Evolutionary conservation across 2,113 vertebrate genomes (phyloP).

Genomic region (Muntiacus reevesi): DNA sequence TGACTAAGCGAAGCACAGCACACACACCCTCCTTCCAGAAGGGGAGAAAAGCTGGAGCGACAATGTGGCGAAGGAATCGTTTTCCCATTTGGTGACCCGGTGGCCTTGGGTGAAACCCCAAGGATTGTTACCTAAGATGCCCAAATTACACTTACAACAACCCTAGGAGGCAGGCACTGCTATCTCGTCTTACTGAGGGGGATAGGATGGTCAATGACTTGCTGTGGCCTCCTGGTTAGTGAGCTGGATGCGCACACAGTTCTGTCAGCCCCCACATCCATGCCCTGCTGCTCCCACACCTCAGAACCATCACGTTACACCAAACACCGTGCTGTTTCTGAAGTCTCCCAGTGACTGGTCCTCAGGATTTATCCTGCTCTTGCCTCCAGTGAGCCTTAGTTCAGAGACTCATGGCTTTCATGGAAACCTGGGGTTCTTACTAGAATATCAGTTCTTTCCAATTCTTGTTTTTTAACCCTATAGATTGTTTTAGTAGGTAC

Average conservation of each 20-base stretch:
- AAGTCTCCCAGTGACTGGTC: neutral
- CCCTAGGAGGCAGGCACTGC: neutral
- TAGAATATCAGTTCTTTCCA: neutral
- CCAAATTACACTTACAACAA: neutral
- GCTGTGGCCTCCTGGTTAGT: neutral
- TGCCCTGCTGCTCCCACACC: neutral
- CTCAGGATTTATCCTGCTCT: neutral
- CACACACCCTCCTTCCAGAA: neutral
- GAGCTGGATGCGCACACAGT: neutral
- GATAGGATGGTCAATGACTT: neutral
- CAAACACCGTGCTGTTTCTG: neutral
- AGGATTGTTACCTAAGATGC: neutral
- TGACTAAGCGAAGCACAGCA: neutral
- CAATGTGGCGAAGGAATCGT: neutral
- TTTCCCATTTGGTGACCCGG: neutral
- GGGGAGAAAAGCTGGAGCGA: neutral
- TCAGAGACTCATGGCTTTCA: neutral
- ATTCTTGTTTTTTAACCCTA: neutral
- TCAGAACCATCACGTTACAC: neutral
- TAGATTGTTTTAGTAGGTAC: neutral
- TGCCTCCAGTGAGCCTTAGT: neutral
- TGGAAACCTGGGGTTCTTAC: neutral
- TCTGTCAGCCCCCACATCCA: neutral
- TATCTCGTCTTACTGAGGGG: neutral
- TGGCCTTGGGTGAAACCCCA: neutral